These are phyloP conservation scores for Latrodectus elegans DNA, from an alignment of 2,888 invertebrate genomes.

Conservation along the genomic window DNA sequence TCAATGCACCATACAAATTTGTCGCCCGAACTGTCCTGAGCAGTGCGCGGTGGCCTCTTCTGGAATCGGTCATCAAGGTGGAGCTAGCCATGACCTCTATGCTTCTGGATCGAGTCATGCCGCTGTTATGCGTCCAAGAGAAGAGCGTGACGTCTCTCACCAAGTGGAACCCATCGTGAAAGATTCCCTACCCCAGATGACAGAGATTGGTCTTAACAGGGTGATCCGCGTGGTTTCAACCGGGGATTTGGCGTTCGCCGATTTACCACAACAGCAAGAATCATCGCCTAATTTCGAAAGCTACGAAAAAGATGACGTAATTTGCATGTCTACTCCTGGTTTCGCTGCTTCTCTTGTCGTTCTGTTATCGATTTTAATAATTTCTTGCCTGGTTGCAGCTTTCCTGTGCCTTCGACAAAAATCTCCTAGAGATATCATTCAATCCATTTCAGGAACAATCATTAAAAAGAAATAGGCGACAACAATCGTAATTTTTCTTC, in stretches of 20 bases:
- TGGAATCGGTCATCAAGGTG: slow-evolving; percentile 48
- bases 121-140: slow-evolving; percentile 68
- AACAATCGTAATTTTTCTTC: not conserved
- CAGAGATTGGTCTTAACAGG: slow-evolving; percentile 72
- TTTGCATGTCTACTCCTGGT: slow-evolving; percentile 96
- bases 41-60: slow-evolving; percentile 82
- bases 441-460: slow-evolving; percentile 59
- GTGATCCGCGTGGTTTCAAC: slow-evolving; percentile 84
- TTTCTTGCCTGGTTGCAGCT: slow-evolving; percentile 89
- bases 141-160: slow-evolving; percentile 70
- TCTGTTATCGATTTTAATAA: slow-evolving; percentile 86
- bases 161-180: not conserved
- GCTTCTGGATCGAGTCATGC: slow-evolving; percentile 38
- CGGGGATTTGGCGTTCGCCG: slow-evolving; percentile 88
- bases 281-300: slow-evolving; percentile 47
- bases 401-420: slow-evolving; percentile 86
- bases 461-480: slow-evolving; percentile 50
- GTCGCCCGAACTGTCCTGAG: slow-evolving; percentile 92
- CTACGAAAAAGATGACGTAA: slow-evolving; percentile 76
- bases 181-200: slow-evolving; percentile 49
- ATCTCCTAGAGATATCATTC: slow-evolving; percentile 58
- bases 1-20: slow-evolving; percentile 95
- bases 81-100: slow-evolving; percentile 47
- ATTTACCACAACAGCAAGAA: slow-evolving; percentile 75
- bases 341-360: slow-evolving; percentile 90